Conservation (phyloP, 1,140 invertebrate species). For the Campoletis sonorensis region DNA sequence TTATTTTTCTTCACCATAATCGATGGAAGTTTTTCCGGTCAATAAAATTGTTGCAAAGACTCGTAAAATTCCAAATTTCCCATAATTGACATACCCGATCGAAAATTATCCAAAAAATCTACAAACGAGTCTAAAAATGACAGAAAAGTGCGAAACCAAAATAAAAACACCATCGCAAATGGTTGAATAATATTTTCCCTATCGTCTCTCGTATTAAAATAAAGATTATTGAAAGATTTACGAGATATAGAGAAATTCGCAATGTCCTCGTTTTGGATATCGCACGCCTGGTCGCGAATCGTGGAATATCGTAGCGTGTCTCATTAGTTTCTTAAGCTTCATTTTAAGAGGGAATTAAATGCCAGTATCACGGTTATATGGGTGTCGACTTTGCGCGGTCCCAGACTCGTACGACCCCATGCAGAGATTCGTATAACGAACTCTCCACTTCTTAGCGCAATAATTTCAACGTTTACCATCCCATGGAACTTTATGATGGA, state of each 20-base stretch:
- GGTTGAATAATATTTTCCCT: background rate
- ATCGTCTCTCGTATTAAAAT: background rate
- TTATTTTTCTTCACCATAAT: too few relatives aligned
- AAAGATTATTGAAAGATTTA: background rate
- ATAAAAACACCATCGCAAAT: too few relatives aligned
- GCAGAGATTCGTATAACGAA: slow-evolving; percentile 68
- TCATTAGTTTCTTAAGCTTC: slow-evolving; percentile 69
- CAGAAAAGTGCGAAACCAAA: too few relatives aligned
- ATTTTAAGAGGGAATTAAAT: slow-evolving; percentile 70
- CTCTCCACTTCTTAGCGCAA: slow-evolving; percentile 64
- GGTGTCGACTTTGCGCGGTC: slow-evolving; percentile 64
- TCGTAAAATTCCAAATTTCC: too few relatives aligned
- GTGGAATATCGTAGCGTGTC: slow-evolving; percentile 64
- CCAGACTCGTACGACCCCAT: slow-evolving; percentile 61
- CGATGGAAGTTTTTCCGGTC: too few relatives aligned
- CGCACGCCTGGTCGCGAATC: slow-evolving; percentile 47
- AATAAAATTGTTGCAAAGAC: too few relatives aligned
- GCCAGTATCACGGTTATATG: slow-evolving; percentile 63
- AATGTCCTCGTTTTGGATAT: slow-evolving; percentile 30
- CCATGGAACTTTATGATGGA: background rate
- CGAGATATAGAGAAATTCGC: background rate
- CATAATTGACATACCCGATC: too few relatives aligned
- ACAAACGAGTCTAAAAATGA: too few relatives aligned
- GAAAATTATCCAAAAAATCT: too few relatives aligned
- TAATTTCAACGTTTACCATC: slow-evolving; percentile 37